Evolutionary conservation across 2,113 vertebrate genomes (phyloP).

Genomic region (Gasterosteus aculeatus): DNA sequence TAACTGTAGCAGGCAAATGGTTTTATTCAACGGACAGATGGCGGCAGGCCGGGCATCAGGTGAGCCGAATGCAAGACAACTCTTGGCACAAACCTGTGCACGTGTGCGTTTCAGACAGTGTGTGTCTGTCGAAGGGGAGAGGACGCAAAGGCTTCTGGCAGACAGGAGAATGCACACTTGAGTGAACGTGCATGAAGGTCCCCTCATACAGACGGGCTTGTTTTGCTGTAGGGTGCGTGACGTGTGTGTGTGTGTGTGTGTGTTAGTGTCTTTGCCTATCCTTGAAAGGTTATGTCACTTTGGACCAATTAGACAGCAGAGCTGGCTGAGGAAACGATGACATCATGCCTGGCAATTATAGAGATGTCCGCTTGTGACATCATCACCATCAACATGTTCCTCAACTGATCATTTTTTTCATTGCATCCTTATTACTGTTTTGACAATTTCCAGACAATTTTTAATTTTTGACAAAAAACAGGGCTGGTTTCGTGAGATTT

Average conservation of each 20-base stretch:
- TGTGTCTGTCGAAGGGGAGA: background rate
- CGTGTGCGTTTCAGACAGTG: background rate
- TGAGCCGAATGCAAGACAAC: constrained; percentile 49
- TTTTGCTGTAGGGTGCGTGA: background rate
- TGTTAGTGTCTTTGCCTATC: background rate
- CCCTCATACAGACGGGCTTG: background rate
- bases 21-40: constrained; percentile 65
- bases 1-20: constrained; percentile 18
- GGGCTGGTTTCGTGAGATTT: background rate
- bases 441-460: background rate
- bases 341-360: constrained; percentile 10
- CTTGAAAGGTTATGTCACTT: constrained; percentile 17
- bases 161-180: background rate
- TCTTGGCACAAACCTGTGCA: constrained; percentile 32
- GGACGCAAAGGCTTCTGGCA: background rate
- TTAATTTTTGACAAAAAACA: background rate
- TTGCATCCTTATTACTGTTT: background rate
- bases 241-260: background rate
- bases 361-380: constrained; percentile 14
- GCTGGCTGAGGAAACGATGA: constrained; percentile 43
- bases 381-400: background rate
- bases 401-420: background rate
- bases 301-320: background rate
- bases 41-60: constrained; percentile 66
- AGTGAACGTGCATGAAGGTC: constrained; percentile 5